Conservation (phyloP, 2,797 vertebrate species). For the Saxicola maurus region DNA sequence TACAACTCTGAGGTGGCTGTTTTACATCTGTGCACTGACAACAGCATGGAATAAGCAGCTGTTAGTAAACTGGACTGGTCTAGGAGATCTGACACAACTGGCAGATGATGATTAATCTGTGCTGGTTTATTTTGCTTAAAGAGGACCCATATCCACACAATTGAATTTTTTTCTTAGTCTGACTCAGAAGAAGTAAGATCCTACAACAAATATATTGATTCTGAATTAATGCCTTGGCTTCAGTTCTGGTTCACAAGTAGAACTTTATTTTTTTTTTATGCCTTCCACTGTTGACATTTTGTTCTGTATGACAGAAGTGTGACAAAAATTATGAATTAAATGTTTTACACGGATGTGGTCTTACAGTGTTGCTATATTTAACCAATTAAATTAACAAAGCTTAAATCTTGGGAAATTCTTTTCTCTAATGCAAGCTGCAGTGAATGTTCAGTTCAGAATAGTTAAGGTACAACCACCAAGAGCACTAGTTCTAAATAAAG, state of each 20-base stretch:
- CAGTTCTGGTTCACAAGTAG: neutral
- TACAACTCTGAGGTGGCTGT: neutral
- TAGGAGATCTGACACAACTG: neutral
- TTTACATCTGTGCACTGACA: neutral
- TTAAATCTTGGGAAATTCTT: neutral
- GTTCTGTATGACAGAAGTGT: conserved; percentile 4
- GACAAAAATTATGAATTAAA: neutral
- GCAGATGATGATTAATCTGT: neutral
- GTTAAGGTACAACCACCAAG: neutral
- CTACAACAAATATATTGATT: neutral
- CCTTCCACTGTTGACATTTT: neutral
- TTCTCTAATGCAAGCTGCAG: neutral
- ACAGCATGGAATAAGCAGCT: neutral
- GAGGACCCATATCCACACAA: neutral
- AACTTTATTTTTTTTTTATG: conserved; percentile 40
- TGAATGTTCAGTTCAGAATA: neutral
- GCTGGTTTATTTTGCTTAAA: neutral
- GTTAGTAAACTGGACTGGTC: neutral
- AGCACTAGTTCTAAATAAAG: neutral
- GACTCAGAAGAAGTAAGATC: neutral
- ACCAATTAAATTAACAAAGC: neutral
- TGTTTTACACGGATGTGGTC: neutral
- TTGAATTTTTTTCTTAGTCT: neutral
- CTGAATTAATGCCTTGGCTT: neutral
- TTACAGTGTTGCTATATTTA: neutral